Conservation (phyloP, 2,113 vertebrate species). For the Probosciger aterrimus region DNA sequence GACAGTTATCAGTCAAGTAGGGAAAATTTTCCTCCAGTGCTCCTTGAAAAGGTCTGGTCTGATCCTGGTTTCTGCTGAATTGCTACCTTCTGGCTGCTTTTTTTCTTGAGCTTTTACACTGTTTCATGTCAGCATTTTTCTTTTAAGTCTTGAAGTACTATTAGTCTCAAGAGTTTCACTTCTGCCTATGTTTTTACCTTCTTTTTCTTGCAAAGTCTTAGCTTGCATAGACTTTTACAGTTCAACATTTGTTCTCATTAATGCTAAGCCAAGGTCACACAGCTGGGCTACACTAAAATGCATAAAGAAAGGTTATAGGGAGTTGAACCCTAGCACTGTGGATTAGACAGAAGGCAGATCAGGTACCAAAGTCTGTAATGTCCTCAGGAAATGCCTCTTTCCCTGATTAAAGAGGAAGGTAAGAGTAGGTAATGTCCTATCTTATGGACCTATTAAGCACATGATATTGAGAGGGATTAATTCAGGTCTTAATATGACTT, state of each 20-base stretch:
- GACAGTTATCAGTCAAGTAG: background rate
- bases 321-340: background rate
- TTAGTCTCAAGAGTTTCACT: background rate
- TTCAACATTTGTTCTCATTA: background rate
- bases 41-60: background rate
- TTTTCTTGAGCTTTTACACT: background rate
- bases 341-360: background rate
- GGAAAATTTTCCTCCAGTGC: background rate
- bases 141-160: background rate
- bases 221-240: background rate
- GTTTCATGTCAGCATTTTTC: background rate
- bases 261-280: background rate
- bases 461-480: background rate
- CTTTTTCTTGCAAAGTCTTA: background rate
- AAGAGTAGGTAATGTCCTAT: background rate
- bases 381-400: background rate
- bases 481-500: background rate
- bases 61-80: background rate
- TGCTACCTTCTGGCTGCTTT: background rate
- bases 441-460: background rate
- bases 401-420: background rate
- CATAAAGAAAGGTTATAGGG: background rate
- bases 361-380: background rate
- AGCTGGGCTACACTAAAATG: background rate
- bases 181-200: background rate